Base-by-base conservation (phyloP, 2,888 invertebrate species). In the Antitype chi region DNA sequence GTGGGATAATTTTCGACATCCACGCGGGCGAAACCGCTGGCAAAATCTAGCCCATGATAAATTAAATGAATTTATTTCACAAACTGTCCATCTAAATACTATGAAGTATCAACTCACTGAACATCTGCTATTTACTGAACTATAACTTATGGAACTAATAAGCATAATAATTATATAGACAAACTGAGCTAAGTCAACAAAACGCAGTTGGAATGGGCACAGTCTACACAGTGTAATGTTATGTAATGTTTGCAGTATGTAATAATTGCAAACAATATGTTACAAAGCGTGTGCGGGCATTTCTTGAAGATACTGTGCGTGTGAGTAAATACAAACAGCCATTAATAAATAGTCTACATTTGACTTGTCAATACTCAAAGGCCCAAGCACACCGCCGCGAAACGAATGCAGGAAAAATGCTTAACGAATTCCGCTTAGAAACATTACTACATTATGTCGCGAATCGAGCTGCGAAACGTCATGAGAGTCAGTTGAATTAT, bases 121-220 rank as follows among this genome's bases (percentile, higher is more conserved):
- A 53, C 25, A 28, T 53, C 23, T 32, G 6, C 1, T 72, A 43
- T 47, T 57, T 49, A 74, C 52, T 52, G 23, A 52, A 74, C 38
- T 52, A 49, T 23, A 52, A 49, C 38, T 25, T 59, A 38, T 23
- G 15, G 32, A 59, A 49, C 70, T 74, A 74, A 70, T 25, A 69
- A 25, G 70, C 49, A 25, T 53, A 67, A 72, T 66, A 25, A 71
- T 63, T 52, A 49, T 52, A 49, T 47, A 67, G 23, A 9, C 32
- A 57, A 28, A 69, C 3, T 57, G 11, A 7, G 23, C 15, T 59
- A 15, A 57, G 38, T 59, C 57, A 73, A 67, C 47, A 43, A 32
- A 2, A 32, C 28, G 17, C 2, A 15, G 4, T 47, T 1, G 43
- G 43, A 43, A 43, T 8, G 4, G 1, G 8, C 17, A 25, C 57